Percentiles rank a stretch among this genome's conserved stretches.
phyloP scores from a whole-genome alignment of 1,140 invertebrate genomes.

The Apis cerana region DNA sequence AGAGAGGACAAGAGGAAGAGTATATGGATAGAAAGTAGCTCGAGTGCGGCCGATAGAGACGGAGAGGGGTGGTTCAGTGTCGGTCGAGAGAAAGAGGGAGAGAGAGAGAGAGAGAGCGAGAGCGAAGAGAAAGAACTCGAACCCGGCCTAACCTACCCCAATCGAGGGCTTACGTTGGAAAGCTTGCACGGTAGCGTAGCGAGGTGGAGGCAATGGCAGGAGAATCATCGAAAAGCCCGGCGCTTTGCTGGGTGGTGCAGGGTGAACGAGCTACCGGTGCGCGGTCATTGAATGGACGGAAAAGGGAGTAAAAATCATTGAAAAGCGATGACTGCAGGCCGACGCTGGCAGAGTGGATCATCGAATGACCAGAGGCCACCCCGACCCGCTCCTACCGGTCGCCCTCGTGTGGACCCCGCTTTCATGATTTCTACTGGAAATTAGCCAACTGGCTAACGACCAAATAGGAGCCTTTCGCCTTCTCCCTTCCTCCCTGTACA shows the following conservation, averaged over 20 bases:
- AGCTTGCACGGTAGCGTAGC: constrained; percentile 60
- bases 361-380: constrained; percentile 77
- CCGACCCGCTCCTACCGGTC: constrained; percentile 53
- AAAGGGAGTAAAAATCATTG: constrained; percentile 80
- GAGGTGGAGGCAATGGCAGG: constrained; percentile 55
- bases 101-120: constrained; percentile 28
- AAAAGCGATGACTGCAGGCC: constrained; percentile 76
- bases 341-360: constrained; percentile 75
- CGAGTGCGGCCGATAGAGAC: constrained; percentile 37
- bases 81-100: constrained; percentile 17
- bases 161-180: constrained; percentile 70
- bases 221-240: constrained; percentile 78
- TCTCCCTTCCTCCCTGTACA: constrained; percentile 50
- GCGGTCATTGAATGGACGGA: constrained; percentile 79
- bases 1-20: constrained; percentile 50
- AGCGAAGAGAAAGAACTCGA: constrained; percentile 55
- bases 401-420: constrained; percentile 68
- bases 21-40: constrained; percentile 51
- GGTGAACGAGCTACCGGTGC: constrained; percentile 68
- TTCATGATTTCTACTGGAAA: constrained; percentile 81
- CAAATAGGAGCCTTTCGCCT: constrained; percentile 75
- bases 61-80: constrained; percentile 4
- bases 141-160: constrained; percentile 77
- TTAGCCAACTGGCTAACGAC: constrained; percentile 81
- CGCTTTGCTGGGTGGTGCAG: constrained; percentile 58